Evolutionary conservation across 2,113 vertebrate species (phyloP).

Genomic region (Phylloscopus whistleri): DNA sequence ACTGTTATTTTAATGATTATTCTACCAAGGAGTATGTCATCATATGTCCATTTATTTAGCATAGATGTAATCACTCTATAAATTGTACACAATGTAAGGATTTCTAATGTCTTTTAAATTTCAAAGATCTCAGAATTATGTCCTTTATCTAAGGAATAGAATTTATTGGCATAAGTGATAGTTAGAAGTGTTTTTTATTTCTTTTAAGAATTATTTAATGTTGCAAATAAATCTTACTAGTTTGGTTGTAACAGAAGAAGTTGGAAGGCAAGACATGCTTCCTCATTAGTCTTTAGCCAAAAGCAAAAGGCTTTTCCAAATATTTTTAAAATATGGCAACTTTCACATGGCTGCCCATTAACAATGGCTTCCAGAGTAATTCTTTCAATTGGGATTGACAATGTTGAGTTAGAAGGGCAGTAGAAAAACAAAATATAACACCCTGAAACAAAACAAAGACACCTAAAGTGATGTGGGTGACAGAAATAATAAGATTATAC

Average conservation of each 20-base stretch:
- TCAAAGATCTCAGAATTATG: background rate
- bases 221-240: background rate
- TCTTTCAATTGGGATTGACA: background rate
- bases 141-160: background rate
- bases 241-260: background rate
- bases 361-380: background rate
- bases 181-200: background rate
- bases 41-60: background rate
- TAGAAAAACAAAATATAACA: background rate
- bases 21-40: background rate
- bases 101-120: background rate
- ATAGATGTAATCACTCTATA: background rate
- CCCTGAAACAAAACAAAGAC: background rate
- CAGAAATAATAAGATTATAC: background rate
- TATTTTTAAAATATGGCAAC: background rate
- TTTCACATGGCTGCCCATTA: background rate
- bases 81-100: background rate
- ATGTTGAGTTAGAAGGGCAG: background rate
- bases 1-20: background rate
- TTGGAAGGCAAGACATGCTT: background rate
- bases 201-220: background rate
- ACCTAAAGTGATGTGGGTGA: background rate
- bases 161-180: background rate
- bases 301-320: background rate
- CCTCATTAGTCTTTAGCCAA: background rate